These are phyloP conservation scores for Drosophila quadrilineata DNA, from an alignment of 1,140 invertebrate genomes.

Conservation along the genomic window DNA sequence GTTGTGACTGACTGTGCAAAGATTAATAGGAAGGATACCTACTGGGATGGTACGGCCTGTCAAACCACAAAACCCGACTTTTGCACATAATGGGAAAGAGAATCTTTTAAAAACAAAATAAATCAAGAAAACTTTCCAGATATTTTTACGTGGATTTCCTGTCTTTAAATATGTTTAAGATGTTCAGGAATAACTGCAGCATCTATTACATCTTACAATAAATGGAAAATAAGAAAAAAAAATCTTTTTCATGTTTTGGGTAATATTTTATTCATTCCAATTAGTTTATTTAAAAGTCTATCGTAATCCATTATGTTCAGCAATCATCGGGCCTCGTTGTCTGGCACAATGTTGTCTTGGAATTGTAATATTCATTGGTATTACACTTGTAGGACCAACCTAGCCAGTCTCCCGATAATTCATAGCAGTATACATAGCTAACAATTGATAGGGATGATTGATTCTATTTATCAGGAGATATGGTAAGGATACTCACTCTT, in stretches of 20 bases:
- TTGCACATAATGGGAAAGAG: slow-evolving; percentile 6
- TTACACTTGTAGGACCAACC: slow-evolving; percentile 58
- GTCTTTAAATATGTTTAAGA: too few species aligned
- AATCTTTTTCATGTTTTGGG: background rate
- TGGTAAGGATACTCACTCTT: slow-evolving; percentile 30
- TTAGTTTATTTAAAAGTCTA: background rate
- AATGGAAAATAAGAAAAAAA: too few species aligned
- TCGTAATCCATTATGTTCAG: slow-evolving; percentile 1
- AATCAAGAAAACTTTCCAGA: background rate
- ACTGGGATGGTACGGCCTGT: slow-evolving; percentile 1
- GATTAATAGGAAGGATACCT: background rate
- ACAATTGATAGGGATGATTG: background rate
- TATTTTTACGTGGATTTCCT: background rate
- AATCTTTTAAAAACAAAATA: background rate
- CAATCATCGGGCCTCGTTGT: slow-evolving; percentile 39
- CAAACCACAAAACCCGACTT: slow-evolving; percentile 6
- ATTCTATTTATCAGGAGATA: background rate
- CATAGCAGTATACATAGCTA: slow-evolving; percentile 60
- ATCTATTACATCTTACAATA: too few species aligned
- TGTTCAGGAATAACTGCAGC: too few species aligned
- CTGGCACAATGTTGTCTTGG: slow-evolving; percentile 37
- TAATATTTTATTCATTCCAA: background rate
- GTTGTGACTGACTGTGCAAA: background rate
- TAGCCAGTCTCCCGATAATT: slow-evolving; percentile 42
- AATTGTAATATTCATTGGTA: slow-evolving; percentile 42